Conservation (phyloP, 2,797 vertebrate species). For the Oryzias sinensis region DNA sequence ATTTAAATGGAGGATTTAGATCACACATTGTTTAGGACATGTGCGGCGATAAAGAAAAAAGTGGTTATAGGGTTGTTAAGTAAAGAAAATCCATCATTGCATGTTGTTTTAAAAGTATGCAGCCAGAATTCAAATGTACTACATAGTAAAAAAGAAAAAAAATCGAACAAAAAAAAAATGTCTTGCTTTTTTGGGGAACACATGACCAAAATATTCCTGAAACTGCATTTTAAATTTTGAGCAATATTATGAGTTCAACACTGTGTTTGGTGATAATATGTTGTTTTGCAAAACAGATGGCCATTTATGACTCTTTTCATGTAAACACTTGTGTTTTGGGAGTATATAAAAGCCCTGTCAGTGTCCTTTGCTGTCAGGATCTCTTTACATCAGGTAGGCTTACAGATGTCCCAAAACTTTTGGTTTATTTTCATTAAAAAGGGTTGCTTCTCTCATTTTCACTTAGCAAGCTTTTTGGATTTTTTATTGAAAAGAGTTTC, state of each 20-base stretch:
- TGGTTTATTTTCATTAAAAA: background rate
- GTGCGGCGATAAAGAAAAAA: too few relatives aligned
- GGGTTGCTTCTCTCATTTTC: background rate
- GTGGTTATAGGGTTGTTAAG: too few relatives aligned
- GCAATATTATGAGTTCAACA: slow-evolving; percentile 66
- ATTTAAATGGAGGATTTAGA: too few relatives aligned
- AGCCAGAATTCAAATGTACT: too few relatives aligned
- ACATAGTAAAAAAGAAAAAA: too few relatives aligned
- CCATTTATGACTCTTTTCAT: slow-evolving; percentile 57
- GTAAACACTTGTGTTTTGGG: slow-evolving; percentile 43
- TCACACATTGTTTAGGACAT: too few relatives aligned
- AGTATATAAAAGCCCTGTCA: slow-evolving; percentile 64
- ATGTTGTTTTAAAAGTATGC: too few relatives aligned
- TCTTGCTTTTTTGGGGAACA: slow-evolving; percentile 32
- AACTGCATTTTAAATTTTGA: slow-evolving; percentile 58
- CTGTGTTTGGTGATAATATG: slow-evolving; percentile 60
- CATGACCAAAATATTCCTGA: slow-evolving; percentile 30
- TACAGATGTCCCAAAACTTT: slow-evolving; percentile 18
- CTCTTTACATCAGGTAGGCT: slow-evolving; percentile 55
- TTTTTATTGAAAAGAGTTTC: background rate
- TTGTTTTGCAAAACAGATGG: slow-evolving; percentile 49
- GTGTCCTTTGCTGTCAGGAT: slow-evolving; percentile 25
- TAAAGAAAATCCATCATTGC: too few relatives aligned
- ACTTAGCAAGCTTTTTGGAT: background rate
- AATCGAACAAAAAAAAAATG: slow-evolving; percentile 4